Conservation (phyloP, 2,888 invertebrate genomes). For the Chymomyza caudatula region DNA sequence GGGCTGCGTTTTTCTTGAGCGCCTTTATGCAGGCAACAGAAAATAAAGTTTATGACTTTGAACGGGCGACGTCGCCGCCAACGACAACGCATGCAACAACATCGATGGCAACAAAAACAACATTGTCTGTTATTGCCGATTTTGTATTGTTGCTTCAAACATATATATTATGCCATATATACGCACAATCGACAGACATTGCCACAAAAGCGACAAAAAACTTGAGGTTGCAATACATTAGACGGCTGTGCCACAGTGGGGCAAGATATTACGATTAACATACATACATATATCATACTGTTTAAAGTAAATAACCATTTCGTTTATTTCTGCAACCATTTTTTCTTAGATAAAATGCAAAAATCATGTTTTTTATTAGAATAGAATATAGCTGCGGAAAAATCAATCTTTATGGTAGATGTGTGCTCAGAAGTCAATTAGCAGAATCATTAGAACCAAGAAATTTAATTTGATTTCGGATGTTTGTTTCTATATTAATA, state of each 20-base stretch:
- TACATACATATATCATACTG: background rate
- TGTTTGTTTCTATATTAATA: too few relatives aligned
- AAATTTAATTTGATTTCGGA: too few relatives aligned
- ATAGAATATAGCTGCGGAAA: too few relatives aligned
- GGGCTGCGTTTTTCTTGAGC: conserved; percentile 32
- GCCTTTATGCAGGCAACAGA: conserved; percentile 72
- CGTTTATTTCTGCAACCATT: too few relatives aligned
- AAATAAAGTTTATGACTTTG: conserved; percentile 71
- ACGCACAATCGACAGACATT: background rate
- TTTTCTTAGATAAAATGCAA: too few relatives aligned
- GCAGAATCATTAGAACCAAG: too few relatives aligned
- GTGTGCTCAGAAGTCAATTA: too few relatives aligned
- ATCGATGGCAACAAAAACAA: background rate
- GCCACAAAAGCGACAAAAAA: background rate
- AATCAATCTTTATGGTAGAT: too few relatives aligned
- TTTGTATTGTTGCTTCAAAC: conserved; percentile 46
- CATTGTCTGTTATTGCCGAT: conserved; percentile 63
- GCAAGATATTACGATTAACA: background rate
- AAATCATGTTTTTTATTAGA: too few relatives aligned
- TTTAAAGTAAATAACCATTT: too few relatives aligned
- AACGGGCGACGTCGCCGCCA: too few relatives aligned
- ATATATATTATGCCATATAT: background rate
- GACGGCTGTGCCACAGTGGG: background rate
- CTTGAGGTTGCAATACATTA: background rate
- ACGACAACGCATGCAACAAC: too few relatives aligned